Base-by-base conservation (phyloP, 2,797 vertebrate species). In the Micropoecilia bifurca region DNA sequence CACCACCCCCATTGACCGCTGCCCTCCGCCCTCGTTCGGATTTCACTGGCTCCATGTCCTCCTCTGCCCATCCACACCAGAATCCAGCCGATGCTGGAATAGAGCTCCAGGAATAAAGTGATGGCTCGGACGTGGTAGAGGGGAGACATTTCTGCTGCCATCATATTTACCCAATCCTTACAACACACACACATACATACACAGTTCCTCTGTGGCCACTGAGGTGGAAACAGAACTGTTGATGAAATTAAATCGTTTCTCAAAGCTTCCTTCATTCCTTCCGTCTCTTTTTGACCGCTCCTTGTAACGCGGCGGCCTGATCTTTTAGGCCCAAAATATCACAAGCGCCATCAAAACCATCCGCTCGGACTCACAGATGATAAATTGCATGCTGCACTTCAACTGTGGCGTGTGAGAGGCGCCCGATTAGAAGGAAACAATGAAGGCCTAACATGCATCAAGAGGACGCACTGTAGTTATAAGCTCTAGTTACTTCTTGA, bases 201-300 rank as follows among this genome's bases (percentile, higher is more conserved):
- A 66, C 81, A 83, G 73, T 83, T 88, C 82, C 85, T 86, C 76
- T 39, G 82, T 89, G 85, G 84, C 89, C 88, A 87, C 84, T 81
- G 83, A 92, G 85, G 89, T 93, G 87, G 87, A 95, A 93, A 90
- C 86, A 53, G 82, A 18, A 43, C 80, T 75, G 72, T 83, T 83
- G 89, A 90, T 91, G 88, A 92, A 95, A 94, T 91, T 79, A 90
- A 94, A 90, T 86, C 57, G 93, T 93, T 92, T 92, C 92, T 93
- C 91, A 89, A 90, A 91, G 80, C 85, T 76, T 76, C 82, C 82
- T 76, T 22, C 76, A 87, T 87, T 83, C 84, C 87, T 88, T 83
- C 78, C 71, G 74, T 88, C 87, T 90, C 80, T 48, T 46, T 53
- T 90, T 80, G 78, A 81, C 84, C 82, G 73, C 85, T 85, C 81